Evolutionary conservation across 2,888 invertebrate genomes (phyloP).

Genomic region (Osmoderma eremita): DNA sequence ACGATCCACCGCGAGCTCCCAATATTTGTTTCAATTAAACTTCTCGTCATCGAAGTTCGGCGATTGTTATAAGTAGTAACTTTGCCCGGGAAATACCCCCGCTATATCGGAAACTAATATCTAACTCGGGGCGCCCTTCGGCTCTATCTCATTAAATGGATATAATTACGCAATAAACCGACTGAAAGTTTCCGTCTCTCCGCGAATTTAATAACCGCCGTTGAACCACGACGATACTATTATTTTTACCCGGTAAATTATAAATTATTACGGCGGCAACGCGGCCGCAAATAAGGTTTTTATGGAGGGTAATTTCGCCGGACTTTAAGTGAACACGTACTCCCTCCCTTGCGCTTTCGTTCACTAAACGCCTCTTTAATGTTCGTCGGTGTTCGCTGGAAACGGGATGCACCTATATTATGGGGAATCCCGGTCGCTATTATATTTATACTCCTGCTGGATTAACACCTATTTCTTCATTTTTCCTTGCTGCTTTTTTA

Average conservation of each 20-base stretch:
- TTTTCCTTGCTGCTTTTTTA: no score
- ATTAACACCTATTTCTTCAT: no score
- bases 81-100: conserved; percentile 17
- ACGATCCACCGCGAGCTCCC: conserved; percentile 15
- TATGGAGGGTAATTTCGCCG: neutral
- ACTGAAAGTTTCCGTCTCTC: conserved; percentile 11
- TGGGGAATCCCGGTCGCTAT: no score
- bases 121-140: conserved; percentile 24
- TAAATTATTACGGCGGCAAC: conserved; percentile 22
- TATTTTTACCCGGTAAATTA: conserved; percentile 16
- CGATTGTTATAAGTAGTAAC: conserved; percentile 36
- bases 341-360: no score
- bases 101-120: conserved; percentile 39
- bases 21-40: conserved; percentile 39
- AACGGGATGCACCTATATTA: no score
- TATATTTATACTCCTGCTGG: no score
- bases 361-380: no score
- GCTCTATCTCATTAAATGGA: conserved; percentile 27
- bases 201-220: conserved; percentile 21
- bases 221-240: neutral
- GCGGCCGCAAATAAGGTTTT: conserved; percentile 13
- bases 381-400: no score
- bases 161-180: conserved; percentile 29
- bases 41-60: conserved; percentile 23
- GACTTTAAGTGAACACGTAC: no score